Conservation (phyloP, 2,113 vertebrate genomes). For the Fukomys damarensis region DNA sequence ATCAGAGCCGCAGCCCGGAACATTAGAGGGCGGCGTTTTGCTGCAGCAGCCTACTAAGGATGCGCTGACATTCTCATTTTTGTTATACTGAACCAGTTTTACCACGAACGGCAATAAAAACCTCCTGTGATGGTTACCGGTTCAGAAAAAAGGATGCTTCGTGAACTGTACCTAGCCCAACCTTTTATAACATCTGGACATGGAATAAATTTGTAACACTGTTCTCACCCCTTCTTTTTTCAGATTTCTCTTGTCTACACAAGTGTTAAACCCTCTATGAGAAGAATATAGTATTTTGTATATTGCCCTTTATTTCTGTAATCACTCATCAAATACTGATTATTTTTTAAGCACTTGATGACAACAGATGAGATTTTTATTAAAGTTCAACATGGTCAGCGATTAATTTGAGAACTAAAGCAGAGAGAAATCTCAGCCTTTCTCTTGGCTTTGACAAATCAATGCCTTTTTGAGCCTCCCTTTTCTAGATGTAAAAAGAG, state of each 20-base stretch:
- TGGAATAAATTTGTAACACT: neutral
- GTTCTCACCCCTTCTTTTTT: neutral
- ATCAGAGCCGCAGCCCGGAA: neutral
- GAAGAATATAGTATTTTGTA: neutral
- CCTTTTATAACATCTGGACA: neutral
- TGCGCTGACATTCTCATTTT: neutral
- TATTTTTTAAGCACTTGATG: slow-evolving; percentile 11
- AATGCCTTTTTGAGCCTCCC: neutral
- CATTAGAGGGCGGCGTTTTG: neutral
- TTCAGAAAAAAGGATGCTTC: neutral
- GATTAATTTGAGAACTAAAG: neutral
- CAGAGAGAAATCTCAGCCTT: neutral
- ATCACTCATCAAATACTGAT: neutral
- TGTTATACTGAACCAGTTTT: neutral
- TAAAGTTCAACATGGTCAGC: neutral
- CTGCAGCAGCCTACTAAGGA: neutral
- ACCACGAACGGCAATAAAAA: neutral
- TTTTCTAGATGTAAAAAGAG: neutral
- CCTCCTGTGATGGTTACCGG: neutral
- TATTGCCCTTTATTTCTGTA: neutral
- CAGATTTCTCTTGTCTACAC: neutral
- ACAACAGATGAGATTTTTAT: neutral
- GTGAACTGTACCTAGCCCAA: neutral
- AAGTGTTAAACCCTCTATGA: neutral
- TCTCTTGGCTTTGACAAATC: neutral